A percentile compares a stretch with the other conserved stretches of the same genome.
Evolutionary conservation across 1,140 invertebrate species (phyloP).

Genomic region (Drosophila sucinea): DNA sequence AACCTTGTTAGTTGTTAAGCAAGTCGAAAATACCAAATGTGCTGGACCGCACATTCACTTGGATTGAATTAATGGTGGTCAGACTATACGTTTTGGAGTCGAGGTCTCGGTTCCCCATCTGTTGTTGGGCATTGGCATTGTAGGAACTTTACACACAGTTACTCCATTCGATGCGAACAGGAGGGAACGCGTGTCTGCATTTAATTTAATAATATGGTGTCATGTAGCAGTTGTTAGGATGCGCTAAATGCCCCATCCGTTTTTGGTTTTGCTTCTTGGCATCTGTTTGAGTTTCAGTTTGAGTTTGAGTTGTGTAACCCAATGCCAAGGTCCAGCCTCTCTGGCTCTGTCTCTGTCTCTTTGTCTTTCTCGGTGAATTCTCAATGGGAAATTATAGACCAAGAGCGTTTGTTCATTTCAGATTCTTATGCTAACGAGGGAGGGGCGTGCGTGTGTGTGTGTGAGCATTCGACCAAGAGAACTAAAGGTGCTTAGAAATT

Average conservation of each 20-base stretch:
- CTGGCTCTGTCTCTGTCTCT: background rate
- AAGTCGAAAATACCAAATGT: conserved; percentile 28
- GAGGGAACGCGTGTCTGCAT: conserved; percentile 65
- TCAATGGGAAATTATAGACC: conserved; percentile 55
- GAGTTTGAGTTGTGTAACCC: conserved; percentile 71
- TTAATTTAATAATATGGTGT: conserved; percentile 80
- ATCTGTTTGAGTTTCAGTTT: conserved; percentile 72
- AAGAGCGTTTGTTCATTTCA: conserved; percentile 44
- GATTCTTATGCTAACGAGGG: conserved; percentile 67
- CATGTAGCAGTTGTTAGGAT: conserved; percentile 78
- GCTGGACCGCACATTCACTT: conserved; percentile 54
- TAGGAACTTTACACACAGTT: conserved; percentile 7
- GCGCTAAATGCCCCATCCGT: conserved; percentile 70
- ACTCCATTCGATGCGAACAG: background rate
- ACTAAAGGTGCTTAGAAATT: conserved; percentile 47
- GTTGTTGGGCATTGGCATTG: conserved; percentile 43
- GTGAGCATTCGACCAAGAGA: conserved; percentile 36
- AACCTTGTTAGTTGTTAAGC: conserved; percentile 71
- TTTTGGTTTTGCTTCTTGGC: conserved; percentile 26
- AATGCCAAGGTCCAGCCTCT: conserved; percentile 43
- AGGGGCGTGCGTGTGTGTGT: conserved; percentile 22
- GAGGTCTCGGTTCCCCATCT: conserved; percentile 41
- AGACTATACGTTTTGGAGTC: background rate
- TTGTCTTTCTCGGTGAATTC: background rate
- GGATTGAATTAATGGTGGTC: conserved; percentile 66